Evolutionary conservation across 2,113 vertebrate species (phyloP).

Genomic region (Osmerus mordax): DNA sequence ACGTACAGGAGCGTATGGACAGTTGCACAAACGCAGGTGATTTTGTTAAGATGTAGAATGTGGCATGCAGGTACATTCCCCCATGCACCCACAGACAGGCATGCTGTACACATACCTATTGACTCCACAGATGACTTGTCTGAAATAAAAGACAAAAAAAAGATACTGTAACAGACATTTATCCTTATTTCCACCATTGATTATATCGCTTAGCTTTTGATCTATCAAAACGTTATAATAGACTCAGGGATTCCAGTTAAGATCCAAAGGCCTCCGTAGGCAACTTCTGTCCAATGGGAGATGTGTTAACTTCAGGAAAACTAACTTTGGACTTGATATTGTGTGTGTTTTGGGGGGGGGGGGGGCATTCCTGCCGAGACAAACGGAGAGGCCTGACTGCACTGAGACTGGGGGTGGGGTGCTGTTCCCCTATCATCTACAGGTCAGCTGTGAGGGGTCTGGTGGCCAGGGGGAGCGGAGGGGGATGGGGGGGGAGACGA

Average conservation of each 20-base stretch:
- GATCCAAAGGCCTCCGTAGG: neutral
- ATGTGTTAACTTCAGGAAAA: neutral
- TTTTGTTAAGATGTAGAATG: no score
- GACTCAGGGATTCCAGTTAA: no score
- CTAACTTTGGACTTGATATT: no score
- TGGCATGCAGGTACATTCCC: no score
- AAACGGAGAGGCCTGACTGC: neutral
- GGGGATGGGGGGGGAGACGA: neutral
- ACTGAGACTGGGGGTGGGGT: neutral
- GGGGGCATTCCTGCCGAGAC: neutral
- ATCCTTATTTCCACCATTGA: neutral
- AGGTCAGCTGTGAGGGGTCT: neutral
- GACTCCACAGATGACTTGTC: neutral
- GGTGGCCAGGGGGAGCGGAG: neutral
- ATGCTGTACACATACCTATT: slow-evolving; percentile 1
- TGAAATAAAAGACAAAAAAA: slow-evolving; percentile 7
- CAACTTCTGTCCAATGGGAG: neutral
- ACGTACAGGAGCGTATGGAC: no score
- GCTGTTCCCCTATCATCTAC: neutral
- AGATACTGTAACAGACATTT: neutral
- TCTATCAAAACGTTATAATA: no score
- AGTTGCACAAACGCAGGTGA: no score
- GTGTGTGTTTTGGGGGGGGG: no score
- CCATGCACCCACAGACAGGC: neutral
- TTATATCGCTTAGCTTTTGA: no score